Base-by-base conservation (phyloP, 2,888 invertebrate genomes). In the Drosophila peninsularis region DNA sequence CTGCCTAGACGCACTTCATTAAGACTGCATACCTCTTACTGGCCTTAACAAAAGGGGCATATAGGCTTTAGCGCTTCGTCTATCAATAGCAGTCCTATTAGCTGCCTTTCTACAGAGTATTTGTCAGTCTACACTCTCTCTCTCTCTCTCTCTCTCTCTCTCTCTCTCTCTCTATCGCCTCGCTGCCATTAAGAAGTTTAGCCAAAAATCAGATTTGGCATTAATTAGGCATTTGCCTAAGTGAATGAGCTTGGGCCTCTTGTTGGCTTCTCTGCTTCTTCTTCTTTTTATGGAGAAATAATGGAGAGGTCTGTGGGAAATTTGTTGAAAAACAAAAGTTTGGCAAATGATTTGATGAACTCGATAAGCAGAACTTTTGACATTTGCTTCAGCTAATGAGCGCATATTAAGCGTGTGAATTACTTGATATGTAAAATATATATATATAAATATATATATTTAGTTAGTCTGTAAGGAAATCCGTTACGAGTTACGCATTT, bases 181-280 rank as follows among this genome's bases (percentile, higher is more conserved):
- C 36, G 39, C 39, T 69, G 27, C 58, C 54, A 27, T 63, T 24
- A 42, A 45, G 49, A 69, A 64, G 58, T 69, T 69, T 57, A 39
- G 24, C 41, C 37, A 37, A 34, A 63, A 61, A 66, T 49, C 52
- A 47, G 47, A 56, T 70, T 78, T 55, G 44, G 62, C 50, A 32
- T 49, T 83, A 87, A 82, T 87, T 75, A 68, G 68, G 41, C 67
- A 42, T 17, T 55, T 39, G 54, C 17, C 14, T 6, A 71, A 54
- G 17, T 70, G 34, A 10, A 19, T 39, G 17, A 41, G 64, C 57
- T 37, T 0, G 14, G 14, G 36, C 3, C n/a, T 42, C 10, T 19
- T 62, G 24, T 14, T 45, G 44, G 27, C 27, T 2, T 14, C n/a
- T 14, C 7, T 27, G 27, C 10, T 32, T 3, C 30, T 11, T 3